A percentile compares a stretch with the other conserved stretches of the same genome.
Evolutionary conservation across 2,888 invertebrate genomes (phyloP).

Genomic region (Scaeva pyrastri): DNA sequence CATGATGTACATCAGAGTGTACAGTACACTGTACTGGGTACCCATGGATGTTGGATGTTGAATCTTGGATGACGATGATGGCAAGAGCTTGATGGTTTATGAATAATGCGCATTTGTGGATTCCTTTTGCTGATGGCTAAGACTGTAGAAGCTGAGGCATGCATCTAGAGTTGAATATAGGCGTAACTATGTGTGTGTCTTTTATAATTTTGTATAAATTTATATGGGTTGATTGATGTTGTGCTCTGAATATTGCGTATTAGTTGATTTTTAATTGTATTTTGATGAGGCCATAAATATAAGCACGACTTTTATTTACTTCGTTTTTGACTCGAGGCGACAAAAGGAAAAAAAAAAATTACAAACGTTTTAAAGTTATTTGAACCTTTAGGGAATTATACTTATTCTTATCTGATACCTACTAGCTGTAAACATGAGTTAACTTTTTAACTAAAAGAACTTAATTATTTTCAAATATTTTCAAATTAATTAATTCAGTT

Average conservation of each 20-base stretch:
- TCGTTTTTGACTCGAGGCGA: neutral
- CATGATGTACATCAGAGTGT: constrained; percentile 52
- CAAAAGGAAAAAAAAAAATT: too few relatives aligned
- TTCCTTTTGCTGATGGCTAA: constrained; percentile 36
- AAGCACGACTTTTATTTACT: neutral
- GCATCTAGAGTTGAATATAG: neutral
- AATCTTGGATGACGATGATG: constrained; percentile 59
- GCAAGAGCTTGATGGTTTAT: constrained; percentile 66
- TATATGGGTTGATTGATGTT: constrained; percentile 66
- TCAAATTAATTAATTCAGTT: too few relatives aligned
- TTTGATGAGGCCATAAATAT: constrained; percentile 48
- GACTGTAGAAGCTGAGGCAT: too few relatives aligned
- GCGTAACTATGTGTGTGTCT: neutral
- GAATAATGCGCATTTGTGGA: constrained; percentile 71
- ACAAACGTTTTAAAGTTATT: too few relatives aligned
- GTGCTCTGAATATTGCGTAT: constrained; percentile 47
- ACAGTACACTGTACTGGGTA: too few relatives aligned
- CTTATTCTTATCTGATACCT: too few relatives aligned
- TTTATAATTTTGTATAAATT: constrained; percentile 57
- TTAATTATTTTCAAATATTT: too few relatives aligned
- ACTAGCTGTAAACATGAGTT: too few relatives aligned
- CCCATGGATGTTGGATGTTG: too few relatives aligned
- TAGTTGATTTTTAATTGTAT: constrained; percentile 65
- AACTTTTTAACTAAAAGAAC: too few relatives aligned
- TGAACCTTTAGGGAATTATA: too few relatives aligned